These are phyloP conservation scores for Orthosia gracilis DNA, from an alignment of 2,888 invertebrate genomes.

Conservation along the genomic window DNA sequence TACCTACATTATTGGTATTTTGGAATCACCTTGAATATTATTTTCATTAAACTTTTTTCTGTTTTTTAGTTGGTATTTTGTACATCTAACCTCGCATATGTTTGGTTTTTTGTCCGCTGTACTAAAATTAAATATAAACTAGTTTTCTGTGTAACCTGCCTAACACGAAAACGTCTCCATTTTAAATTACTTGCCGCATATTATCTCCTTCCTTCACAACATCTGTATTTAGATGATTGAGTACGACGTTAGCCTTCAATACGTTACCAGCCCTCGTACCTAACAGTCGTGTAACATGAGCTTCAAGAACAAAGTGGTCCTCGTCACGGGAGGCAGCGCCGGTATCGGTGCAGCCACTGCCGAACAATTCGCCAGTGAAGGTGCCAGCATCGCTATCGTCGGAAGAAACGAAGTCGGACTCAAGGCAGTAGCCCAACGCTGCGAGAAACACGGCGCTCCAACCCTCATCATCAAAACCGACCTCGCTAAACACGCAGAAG, in stretches of 20 bases:
- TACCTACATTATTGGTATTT: not conserved
- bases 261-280: not conserved
- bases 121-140: not conserved
- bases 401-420: slow-evolving; percentile 70
- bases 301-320: slow-evolving; percentile 71
- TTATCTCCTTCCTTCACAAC: not conserved
- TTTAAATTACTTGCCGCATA: slow-evolving; percentile 10
- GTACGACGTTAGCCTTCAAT: slow-evolving; percentile 6
- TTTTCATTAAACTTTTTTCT: not conserved
- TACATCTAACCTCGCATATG: not conserved
- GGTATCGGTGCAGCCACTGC: slow-evolving; percentile 73
- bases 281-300: slow-evolving; percentile 59
- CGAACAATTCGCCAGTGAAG: slow-evolving; percentile 67
- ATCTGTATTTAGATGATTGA: slow-evolving; percentile 13
- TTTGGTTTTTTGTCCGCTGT: not conserved
- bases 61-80: not conserved
- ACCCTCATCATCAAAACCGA: slow-evolving; percentile 69
- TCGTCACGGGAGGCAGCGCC: slow-evolving; percentile 73
- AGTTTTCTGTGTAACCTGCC: slow-evolving; percentile 18
- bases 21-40: not conserved
- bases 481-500: slow-evolving; percentile 67
- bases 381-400: slow-evolving; percentile 68
- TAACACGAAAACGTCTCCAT: not conserved
- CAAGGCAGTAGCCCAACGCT: slow-evolving; percentile 57
- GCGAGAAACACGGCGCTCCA: slow-evolving; percentile 54